Conservation (phyloP, 2,113 vertebrate species). For the Sorex fumeus region DNA sequence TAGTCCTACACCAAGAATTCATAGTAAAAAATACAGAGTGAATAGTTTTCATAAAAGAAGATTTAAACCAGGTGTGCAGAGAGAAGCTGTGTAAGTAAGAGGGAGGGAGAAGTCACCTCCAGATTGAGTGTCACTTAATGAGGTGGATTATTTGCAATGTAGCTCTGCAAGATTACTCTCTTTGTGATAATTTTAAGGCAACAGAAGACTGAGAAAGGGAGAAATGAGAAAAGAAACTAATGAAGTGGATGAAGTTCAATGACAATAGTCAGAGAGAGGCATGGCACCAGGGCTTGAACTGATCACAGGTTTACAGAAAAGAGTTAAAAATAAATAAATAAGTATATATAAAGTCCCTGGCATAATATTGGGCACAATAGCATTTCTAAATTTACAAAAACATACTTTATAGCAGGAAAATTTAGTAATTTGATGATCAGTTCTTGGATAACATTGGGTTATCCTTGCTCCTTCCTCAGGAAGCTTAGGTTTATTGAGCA, state of each 20-base stretch:
- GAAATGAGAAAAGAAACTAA: not conserved
- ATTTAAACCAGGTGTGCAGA: not conserved
- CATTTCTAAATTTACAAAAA: not conserved
- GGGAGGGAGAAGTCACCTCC: not conserved
- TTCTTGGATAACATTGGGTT: no score
- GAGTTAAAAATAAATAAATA: not conserved
- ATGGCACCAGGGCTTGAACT: not conserved
- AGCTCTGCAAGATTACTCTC: not conserved
- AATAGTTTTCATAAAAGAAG: not conserved
- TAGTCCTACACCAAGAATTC: not conserved
- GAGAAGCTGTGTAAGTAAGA: not conserved
- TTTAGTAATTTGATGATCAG: no score
- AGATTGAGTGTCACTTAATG: not conserved
- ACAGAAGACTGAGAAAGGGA: not conserved
- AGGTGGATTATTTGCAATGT: not conserved
- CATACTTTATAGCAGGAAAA: not conserved
- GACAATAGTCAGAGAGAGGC: not conserved
- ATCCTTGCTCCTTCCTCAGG: no score
- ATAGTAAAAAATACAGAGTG: not conserved
- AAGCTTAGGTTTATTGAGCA: no score
- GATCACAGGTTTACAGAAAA: not conserved
- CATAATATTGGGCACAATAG: not conserved
- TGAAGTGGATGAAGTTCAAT: not conserved
- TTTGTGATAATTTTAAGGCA: not conserved
- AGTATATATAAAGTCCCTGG: not conserved